These are phyloP conservation scores for Sminthurides aquaticus DNA, from an alignment of 2,888 invertebrate species.

Conservation along the genomic window DNA sequence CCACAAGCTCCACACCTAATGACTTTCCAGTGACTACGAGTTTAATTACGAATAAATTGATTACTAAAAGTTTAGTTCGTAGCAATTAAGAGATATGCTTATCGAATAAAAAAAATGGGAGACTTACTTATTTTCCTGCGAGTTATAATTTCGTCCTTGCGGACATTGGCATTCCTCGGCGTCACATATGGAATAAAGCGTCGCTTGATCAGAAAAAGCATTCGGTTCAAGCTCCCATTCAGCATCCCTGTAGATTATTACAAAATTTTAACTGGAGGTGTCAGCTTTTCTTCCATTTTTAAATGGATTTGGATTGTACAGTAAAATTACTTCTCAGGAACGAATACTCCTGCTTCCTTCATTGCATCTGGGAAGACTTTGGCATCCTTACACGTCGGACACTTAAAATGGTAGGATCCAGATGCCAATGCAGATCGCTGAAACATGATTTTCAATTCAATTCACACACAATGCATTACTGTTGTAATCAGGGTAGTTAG, in stretches of 20 bases:
- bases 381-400: conserved; percentile 69
- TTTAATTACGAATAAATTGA: too few relatives aligned
- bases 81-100: too few relatives aligned
- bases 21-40: conserved; percentile 54
- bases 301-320: neutral
- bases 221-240: conserved; percentile 72
- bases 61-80: too few relatives aligned
- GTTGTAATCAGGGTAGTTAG: neutral
- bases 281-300: neutral
- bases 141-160: conserved; percentile 51
- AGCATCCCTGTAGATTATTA: conserved; percentile 61
- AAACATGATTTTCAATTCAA: conserved; percentile 33
- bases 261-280: conserved; percentile 13
- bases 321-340: conserved; percentile 63
- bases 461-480: neutral
- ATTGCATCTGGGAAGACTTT: conserved; percentile 58
- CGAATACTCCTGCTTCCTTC: conserved; percentile 62
- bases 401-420: conserved; percentile 70
- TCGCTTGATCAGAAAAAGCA: conserved; percentile 64
- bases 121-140: conserved; percentile 37
- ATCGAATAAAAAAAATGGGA: neutral
- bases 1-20: conserved; percentile 54
- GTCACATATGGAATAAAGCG: conserved; percentile 57
- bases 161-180: conserved; percentile 57
- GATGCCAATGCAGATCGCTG: conserved; percentile 65